A percentile compares a stretch with the other conserved stretches of the same genome.
Evolutionary conservation across 2,888 invertebrate genomes (phyloP).

Genomic region (Tanytarsus gracilentus): DNA sequence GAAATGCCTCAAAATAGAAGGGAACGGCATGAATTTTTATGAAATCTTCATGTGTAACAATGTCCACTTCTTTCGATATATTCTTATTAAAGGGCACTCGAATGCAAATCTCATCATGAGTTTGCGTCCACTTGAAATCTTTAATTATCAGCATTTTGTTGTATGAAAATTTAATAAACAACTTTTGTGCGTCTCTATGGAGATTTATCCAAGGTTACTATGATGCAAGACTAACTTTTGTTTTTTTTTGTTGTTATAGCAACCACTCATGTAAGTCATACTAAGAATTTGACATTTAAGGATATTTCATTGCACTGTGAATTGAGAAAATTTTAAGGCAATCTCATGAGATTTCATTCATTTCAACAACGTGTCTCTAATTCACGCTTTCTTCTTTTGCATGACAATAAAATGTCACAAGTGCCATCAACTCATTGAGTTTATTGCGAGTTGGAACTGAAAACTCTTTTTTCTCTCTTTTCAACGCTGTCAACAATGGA

Average conservation of each 20-base stretch:
- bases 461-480: too few relatives aligned
- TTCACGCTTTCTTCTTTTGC: too few relatives aligned
- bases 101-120: slow-evolving; percentile 51
- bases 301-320: too few relatives aligned
- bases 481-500: too few relatives aligned
- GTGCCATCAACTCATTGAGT: too few relatives aligned
- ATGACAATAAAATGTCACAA: too few relatives aligned
- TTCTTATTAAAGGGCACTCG: slow-evolving; percentile 54
- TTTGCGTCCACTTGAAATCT: slow-evolving; percentile 70
- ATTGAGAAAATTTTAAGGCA: too few relatives aligned
- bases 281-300: too few relatives aligned
- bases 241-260: background rate
- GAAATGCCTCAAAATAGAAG: slow-evolving; percentile 65
- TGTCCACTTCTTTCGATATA: slow-evolving; percentile 52
- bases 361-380: too few relatives aligned
- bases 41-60: slow-evolving; percentile 60
- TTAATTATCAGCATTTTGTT: slow-evolving; percentile 62
- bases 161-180: background rate
- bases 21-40: slow-evolving; percentile 64
- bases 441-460: too few relatives aligned
- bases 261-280: background rate
- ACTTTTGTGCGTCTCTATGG: background rate
- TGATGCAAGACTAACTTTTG: background rate
- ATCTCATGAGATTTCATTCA: too few relatives aligned
- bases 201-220: background rate